A percentile compares a stretch with the other conserved stretches of the same genome.
phyloP scores from a whole-genome alignment of 2,113 vertebrate species.

The Lasiurus borealis region DNA sequence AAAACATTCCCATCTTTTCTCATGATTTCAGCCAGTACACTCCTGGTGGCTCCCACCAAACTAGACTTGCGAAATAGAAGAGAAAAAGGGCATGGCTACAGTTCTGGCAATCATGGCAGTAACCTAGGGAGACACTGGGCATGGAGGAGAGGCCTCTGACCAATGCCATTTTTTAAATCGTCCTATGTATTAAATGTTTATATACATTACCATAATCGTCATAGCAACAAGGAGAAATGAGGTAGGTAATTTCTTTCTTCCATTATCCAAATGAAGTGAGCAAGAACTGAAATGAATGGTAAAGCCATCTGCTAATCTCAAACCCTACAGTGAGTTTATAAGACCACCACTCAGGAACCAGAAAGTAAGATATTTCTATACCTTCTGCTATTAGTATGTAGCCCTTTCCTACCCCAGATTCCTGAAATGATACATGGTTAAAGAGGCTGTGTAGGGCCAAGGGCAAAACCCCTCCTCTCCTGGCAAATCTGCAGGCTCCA shows the following conservation, averaged over 20 bases:
- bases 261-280: slow-evolving; percentile 24
- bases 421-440: neutral
- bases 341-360: neutral
- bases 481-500: neutral
- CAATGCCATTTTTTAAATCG: neutral
- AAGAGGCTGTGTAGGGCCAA: neutral
- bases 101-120: neutral
- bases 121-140: neutral
- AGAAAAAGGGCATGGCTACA: neutral
- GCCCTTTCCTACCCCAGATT: neutral
- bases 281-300: neutral
- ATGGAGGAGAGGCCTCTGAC: neutral
- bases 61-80: neutral
- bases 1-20: neutral
- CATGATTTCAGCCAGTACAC: neutral
- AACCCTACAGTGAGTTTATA: neutral
- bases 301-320: neutral
- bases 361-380: neutral
- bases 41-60: neutral
- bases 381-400: neutral
- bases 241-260: neutral
- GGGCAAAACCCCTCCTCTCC: neutral
- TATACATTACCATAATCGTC: neutral
- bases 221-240: neutral
- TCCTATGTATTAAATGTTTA: neutral